These are phyloP conservation scores for Chrysocyon brachyurus DNA, from an alignment of 2,797 vertebrate genomes.

Conservation along the genomic window DNA sequence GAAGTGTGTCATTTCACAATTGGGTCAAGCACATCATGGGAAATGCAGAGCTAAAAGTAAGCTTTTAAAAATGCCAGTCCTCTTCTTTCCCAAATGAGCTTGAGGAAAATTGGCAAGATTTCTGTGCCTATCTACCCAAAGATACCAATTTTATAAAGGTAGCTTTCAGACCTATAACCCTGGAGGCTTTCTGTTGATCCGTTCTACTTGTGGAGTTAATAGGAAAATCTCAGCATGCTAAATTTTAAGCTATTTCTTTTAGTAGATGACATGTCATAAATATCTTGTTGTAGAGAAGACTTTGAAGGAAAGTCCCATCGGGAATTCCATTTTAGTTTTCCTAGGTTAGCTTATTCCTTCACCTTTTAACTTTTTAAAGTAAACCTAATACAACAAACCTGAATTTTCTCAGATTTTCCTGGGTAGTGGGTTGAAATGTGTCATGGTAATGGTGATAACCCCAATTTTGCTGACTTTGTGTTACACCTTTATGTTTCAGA, in stretches of 20 bases:
- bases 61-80: not conserved
- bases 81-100: not conserved
- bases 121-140: not conserved
- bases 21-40: not conserved
- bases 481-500: not conserved
- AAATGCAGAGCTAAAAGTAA: conserved; percentile 11
- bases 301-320: not conserved
- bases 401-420: not conserved
- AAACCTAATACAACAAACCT: not conserved
- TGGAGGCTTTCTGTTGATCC: not conserved
- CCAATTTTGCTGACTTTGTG: not conserved
- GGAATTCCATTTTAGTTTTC: not conserved
- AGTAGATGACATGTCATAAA: not conserved
- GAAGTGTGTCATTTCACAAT: conserved; percentile 70
- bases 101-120: not conserved
- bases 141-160: not conserved
- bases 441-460: not conserved
- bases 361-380: conserved; percentile 41
- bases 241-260: conserved; percentile 38
- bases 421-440: not conserved
- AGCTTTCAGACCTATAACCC: not conserved
- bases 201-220: not conserved
- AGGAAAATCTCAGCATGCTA: conserved; percentile 12
- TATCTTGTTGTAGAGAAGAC: not conserved
- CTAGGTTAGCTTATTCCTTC: conserved; percentile 37